Conservation (phyloP, 2,888 invertebrate genomes). For the Andrena bicolor region DNA sequence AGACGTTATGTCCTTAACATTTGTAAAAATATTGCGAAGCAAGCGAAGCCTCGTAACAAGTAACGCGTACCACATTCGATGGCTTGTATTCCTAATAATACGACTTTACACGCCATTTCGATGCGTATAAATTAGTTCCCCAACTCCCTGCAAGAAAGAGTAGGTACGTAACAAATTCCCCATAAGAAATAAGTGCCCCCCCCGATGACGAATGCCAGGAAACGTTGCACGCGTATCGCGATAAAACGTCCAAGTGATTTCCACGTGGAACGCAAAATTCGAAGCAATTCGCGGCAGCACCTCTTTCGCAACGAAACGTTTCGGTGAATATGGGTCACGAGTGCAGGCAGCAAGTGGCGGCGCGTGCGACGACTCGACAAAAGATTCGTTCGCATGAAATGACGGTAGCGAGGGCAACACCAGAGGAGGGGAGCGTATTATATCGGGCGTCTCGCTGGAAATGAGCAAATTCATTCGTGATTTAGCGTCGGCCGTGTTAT, state of each 20-base stretch:
- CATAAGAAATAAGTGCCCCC: no score
- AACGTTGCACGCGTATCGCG: not conserved
- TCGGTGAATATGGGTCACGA: constrained; percentile 33
- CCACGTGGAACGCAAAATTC: not conserved
- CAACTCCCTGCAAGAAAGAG: no score
- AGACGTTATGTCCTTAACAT: no score
- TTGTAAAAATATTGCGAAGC: no score
- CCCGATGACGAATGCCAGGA: no score
- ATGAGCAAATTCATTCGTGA: constrained; percentile 45
- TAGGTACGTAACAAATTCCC: no score
- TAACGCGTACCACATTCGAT: no score
- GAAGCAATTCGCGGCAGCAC: not conserved
- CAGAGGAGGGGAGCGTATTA: not conserved
- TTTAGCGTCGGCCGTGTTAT: constrained; percentile 35
- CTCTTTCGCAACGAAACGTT: not conserved
- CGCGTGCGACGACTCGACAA: constrained; percentile 13
- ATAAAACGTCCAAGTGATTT: not conserved
- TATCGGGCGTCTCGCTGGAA: constrained; percentile 12
- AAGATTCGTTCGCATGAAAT: constrained; percentile 38
- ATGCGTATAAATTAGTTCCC: no score
- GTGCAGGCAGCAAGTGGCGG: constrained; percentile 7
- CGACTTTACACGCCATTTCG: no score
- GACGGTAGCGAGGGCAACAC: constrained; percentile 3
- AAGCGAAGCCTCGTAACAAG: no score
- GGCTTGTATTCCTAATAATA: no score